Conservation (phyloP, 1,140 invertebrate species). For the Battus philenor region DNA sequence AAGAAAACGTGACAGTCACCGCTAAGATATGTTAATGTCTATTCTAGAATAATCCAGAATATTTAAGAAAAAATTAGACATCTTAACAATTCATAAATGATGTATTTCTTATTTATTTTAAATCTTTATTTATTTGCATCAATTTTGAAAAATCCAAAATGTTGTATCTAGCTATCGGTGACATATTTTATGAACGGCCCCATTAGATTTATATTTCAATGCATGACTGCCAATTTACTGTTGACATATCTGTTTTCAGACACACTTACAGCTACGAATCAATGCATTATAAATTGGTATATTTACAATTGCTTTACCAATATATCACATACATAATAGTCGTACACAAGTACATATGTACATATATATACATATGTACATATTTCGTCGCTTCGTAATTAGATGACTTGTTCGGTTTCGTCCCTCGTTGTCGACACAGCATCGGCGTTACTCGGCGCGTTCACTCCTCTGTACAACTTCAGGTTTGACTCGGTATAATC, state of each 20-base stretch:
- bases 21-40: too few relatives aligned
- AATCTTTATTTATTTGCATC: too few relatives aligned
- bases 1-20: too few relatives aligned
- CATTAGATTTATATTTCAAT: too few relatives aligned
- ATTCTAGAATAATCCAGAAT: too few relatives aligned
- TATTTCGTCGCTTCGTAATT: conserved; percentile 17
- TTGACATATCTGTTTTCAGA: background rate
- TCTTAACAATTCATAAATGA: too few relatives aligned
- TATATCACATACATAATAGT: background rate
- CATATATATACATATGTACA: background rate
- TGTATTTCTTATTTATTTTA: too few relatives aligned
- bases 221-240: background rate
- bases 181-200: too few relatives aligned
- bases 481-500: conserved; percentile 86
- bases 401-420: conserved; percentile 56
- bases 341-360: background rate
- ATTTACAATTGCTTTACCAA: background rate
- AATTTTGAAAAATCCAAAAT: too few relatives aligned
- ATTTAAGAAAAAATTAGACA: too few relatives aligned
- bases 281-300: background rate
- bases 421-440: conserved; percentile 41
- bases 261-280: background rate
- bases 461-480: conserved; percentile 54
- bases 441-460: conserved; percentile 23
- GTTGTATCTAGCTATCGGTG: too few relatives aligned